Base-by-base conservation (phyloP, 2,113 vertebrate genomes). In the Cercopithecus mona region DNA sequence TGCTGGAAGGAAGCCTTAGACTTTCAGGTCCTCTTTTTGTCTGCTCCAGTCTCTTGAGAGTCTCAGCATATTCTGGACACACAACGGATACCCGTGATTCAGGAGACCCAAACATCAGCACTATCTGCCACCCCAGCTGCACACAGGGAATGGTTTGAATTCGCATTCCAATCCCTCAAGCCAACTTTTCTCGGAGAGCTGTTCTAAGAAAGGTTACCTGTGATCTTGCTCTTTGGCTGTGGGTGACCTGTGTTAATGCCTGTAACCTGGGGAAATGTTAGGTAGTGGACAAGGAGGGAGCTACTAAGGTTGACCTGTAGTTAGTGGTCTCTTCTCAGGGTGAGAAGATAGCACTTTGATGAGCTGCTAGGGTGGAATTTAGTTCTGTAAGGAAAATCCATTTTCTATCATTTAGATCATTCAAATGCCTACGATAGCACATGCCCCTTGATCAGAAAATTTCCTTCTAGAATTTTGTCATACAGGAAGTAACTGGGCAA, bases 391-490 rank as follows among this genome's bases (percentile, higher is more conserved):
- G 78, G 78, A 94, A 72, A 72, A 43, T 55, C 18, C 45, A 55
- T n/a, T 93, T 94, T 81, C 20, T 92, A 9, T 43, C 45, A 82
- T 88, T 64, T 82, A 32, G 66, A 93, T 22, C 68, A 92, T 30
- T 82, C 86, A 84, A 45, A 76, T 72, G 8, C 20, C 32, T 57
- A 64, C 16, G 75, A 89, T 17, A 80, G 3, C 79, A 95, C 13
- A 64, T 83, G 40, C 27, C 23, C 9, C 64, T 88, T 7, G 1
- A 35, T 13, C 38, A 85, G 30, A 92, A 38, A 5, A 79, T 86
- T 93, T 79, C 27, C 20, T 80, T 87, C 32, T 52, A 52, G 59
- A 97, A 87, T 16, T 92, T 94, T 80, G 82, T 76, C 79, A 76
- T 68, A 64, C 57, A 87, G 79, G 75, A 81, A 90, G 43, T 92